Percentiles rank a stretch among this genome's conserved stretches.
phyloP scores from a whole-genome alignment of 2,797 vertebrate genomes.

The Petrocephalus schoutedeni region DNA sequence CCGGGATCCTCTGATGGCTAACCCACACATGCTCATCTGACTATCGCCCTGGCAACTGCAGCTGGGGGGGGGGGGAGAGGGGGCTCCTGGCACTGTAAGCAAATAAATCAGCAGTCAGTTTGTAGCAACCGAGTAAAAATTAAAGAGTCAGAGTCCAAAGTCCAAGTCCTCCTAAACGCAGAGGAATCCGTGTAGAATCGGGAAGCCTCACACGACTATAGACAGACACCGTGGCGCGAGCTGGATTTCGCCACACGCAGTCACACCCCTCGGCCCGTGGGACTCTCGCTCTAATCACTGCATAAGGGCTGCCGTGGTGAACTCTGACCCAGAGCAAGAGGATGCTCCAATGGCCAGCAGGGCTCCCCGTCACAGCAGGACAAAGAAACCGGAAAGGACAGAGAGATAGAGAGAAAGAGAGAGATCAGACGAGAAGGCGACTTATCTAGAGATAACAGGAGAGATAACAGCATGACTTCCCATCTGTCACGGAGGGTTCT shows the following conservation, averaged over 20 bases:
- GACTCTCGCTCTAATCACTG: not conserved
- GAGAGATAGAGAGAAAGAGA: not conserved
- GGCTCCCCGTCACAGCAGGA: not conserved
- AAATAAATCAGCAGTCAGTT: not conserved
- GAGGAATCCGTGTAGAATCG: not conserved
- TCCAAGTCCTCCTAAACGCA: not conserved
- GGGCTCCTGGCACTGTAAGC: not conserved
- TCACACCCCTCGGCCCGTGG: not conserved
- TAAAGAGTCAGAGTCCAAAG: not conserved
- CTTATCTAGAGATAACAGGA: not conserved
- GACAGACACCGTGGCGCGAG: not conserved
- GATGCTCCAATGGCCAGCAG: not conserved
- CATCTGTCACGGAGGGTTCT: not conserved
- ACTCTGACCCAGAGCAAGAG: not conserved
- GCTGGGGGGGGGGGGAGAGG: not conserved
- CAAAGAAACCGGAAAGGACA: not conserved
- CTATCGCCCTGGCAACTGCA: not conserved
- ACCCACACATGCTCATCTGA: not conserved
- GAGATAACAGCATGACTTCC: not conserved
- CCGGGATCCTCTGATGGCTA: not conserved
- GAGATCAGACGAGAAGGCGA: not conserved
- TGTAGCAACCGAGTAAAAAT: not conserved
- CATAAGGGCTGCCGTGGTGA: not conserved
- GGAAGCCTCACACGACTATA: not conserved
- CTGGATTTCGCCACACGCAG: not conserved